These are phyloP conservation scores for Scaptomyza graminum DNA, from an alignment of 1,140 invertebrate genomes.

Conservation along the genomic window DNA sequence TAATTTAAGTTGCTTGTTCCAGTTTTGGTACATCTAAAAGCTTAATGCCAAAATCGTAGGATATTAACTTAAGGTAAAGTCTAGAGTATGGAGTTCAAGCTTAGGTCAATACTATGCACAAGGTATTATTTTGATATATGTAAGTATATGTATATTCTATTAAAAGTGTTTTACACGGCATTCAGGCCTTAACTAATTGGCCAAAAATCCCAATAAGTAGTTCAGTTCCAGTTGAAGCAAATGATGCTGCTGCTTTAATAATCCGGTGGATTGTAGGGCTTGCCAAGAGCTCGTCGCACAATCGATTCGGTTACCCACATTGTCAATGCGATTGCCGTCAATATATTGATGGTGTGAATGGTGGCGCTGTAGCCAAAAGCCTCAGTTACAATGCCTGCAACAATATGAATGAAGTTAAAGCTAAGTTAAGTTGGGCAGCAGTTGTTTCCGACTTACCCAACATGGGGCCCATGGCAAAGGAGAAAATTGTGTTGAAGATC, in stretches of 20 bases:
- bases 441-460: conserved; percentile 85
- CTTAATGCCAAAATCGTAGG: too few species aligned
- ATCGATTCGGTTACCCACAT: conserved; percentile 65
- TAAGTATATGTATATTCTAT: neutral
- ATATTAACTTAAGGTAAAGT: too few species aligned
- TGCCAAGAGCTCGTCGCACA: conserved; percentile 50
- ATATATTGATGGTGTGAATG: conserved; percentile 65
- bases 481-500: conserved; percentile 86
- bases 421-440: neutral
- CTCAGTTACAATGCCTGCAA: conserved; percentile 61
- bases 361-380: conserved; percentile 62
- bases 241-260: conserved; percentile 21
- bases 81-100: too few species aligned
- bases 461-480: conserved; percentile 86
- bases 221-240: conserved; percentile 8
- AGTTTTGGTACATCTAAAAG: too few species aligned
- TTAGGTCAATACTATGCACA: conserved; percentile 17
- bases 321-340: conserved; percentile 60
- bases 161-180: neutral
- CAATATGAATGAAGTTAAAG: neutral
- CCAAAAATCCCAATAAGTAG: conserved; percentile 18
- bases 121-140: neutral
- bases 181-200: neutral
- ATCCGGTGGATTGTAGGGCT: conserved; percentile 46
- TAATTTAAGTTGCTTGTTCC: too few species aligned